A percentile compares a stretch with the other conserved stretches of the same genome.
These are phyloP conservation scores for Phalacrocorax pelagicus DNA, from an alignment of 2,113 vertebrate genomes.

Conservation along the genomic window DNA sequence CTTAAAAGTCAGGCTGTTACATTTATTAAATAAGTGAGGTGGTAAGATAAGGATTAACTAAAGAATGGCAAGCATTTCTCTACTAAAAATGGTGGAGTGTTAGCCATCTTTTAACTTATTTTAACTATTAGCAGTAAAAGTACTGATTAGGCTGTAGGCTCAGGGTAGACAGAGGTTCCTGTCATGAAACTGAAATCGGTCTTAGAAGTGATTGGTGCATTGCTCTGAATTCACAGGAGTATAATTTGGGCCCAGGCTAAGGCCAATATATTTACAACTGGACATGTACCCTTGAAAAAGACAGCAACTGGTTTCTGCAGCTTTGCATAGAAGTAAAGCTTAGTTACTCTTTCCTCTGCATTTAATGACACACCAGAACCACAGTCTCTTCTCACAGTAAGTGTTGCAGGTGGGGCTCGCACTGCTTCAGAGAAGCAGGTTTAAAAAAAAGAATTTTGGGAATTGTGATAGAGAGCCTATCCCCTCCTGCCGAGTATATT, in stretches of 20 bases:
- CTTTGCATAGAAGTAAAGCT: neutral
- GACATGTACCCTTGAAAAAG: neutral
- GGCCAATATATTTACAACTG: neutral
- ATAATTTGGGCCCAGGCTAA: neutral
- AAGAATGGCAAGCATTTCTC: neutral
- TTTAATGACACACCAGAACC: no score
- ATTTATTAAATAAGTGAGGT: neutral
- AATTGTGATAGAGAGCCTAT: neutral
- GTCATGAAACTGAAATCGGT: neutral
- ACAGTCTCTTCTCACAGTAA: neutral
- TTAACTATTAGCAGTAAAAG: neutral
- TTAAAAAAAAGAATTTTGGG: neutral
- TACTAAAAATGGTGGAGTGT: neutral
- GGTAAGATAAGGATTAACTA: neutral
- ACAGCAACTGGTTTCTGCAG: neutral
- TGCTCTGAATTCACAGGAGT: neutral
- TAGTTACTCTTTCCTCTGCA: neutral
- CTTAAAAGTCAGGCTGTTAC: neutral
- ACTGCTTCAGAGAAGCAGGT: neutral
- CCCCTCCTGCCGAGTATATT: neutral
- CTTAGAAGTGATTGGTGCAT: neutral
- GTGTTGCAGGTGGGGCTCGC: neutral
- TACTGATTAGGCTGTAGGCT: neutral
- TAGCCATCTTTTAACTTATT: neutral
- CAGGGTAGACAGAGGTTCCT: neutral